These are phyloP conservation scores for Thera obeliscata DNA, from an alignment of 2,888 invertebrate genomes.

Conservation along the genomic window DNA sequence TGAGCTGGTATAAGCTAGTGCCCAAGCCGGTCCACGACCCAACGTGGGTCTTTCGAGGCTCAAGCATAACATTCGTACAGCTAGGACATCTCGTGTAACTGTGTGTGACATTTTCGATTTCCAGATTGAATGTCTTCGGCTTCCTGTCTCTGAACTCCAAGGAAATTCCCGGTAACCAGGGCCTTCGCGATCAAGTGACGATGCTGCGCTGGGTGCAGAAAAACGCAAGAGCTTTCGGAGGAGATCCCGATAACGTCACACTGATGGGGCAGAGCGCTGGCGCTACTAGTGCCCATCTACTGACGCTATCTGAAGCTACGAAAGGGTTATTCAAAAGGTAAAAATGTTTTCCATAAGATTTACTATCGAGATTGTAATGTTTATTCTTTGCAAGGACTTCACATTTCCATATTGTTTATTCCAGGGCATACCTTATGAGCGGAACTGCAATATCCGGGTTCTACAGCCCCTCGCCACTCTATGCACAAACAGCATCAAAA, in stretches of 20 bases:
- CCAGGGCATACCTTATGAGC: conserved; percentile 71
- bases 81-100: background rate
- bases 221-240: conserved; percentile 71
- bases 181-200: conserved; percentile 72
- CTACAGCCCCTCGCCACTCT: conserved; percentile 61
- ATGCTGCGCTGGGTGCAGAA: conserved; percentile 71
- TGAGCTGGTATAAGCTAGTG: too few relatives aligned
- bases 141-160: conserved; percentile 70
- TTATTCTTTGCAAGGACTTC: background rate
- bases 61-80: too few relatives aligned
- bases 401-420: conserved; percentile 40
- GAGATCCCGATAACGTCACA: conserved; percentile 70
- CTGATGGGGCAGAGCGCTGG: conserved; percentile 78
- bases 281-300: conserved; percentile 61
- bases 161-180: conserved; percentile 74
- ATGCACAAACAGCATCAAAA: conserved; percentile 53
- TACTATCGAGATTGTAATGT: background rate
- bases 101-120: conserved; percentile 27
- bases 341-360: background rate
- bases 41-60: background rate
- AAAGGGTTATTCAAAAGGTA: conserved; percentile 68
- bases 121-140: conserved; percentile 73
- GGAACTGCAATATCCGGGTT: conserved; percentile 62
- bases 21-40: background rate
- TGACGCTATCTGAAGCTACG: conserved; percentile 64